Conservation (phyloP, 2,797 vertebrate species). For the Urophycis tenuis region DNA sequence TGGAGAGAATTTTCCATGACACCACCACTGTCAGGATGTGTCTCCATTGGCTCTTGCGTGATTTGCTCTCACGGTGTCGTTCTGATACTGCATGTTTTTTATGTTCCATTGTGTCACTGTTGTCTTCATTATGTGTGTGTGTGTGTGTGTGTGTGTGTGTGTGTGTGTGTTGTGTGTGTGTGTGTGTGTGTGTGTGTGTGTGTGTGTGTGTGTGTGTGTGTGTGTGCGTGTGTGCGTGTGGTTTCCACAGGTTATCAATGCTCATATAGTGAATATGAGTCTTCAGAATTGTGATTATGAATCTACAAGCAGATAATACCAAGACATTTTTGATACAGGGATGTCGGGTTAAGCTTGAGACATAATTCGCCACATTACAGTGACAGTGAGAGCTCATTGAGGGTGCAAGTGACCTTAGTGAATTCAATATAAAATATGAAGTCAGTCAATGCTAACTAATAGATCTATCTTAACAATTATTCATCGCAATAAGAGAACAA, state of each 20-base stretch:
- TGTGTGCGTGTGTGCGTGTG: not conserved
- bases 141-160: not conserved
- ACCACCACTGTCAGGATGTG: constrained; percentile 2
- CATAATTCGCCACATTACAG: not conserved
- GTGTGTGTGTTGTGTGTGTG: not conserved
- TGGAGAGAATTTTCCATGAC: constrained; percentile 21
- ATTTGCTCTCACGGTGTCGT: not conserved
- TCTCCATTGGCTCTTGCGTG: not conserved
- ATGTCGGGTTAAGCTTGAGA: not conserved
- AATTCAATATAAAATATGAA: no score
- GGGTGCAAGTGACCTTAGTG: no score
- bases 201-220: no score
- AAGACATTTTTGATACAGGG: not conserved
- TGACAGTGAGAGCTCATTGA: no score
- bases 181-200: no score
- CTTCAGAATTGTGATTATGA: not conserved
- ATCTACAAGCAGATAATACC: not conserved
- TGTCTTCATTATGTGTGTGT: not conserved
- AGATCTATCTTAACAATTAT: not conserved
- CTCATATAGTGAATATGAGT: not conserved
- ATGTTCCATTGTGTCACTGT: not conserved
- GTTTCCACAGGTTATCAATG: not conserved
- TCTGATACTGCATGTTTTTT: not conserved
- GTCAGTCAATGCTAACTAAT: not conserved
- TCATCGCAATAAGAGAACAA: not conserved